Evolutionary conservation across 2,113 vertebrate genomes (phyloP).

Genomic region (Formicarius rufipectus): DNA sequence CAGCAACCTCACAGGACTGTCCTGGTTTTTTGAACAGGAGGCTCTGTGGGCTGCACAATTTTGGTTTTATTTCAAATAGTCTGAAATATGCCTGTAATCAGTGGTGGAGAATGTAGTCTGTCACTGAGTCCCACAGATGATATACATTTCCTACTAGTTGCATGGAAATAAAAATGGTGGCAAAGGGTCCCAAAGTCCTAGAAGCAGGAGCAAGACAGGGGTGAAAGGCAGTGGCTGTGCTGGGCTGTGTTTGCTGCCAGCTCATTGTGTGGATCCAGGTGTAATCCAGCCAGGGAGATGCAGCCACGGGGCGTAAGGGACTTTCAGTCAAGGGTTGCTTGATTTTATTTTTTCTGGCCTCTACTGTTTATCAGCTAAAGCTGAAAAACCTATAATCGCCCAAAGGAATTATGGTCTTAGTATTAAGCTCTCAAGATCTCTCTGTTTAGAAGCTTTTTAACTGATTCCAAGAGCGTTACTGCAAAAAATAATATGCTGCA

Average conservation of each 20-base stretch:
- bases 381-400: neutral
- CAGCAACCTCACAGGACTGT: neutral
- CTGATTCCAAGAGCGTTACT: neutral
- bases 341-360: neutral
- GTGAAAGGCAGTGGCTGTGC: too few relatives aligned
- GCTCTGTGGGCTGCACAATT: neutral
- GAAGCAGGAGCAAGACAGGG: neutral
- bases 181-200: neutral
- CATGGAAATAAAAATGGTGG: neutral
- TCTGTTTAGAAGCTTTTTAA: neutral
- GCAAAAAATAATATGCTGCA: neutral
- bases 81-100: neutral
- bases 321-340: neutral
- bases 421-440: neutral
- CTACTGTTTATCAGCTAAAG: neutral
- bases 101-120: neutral
- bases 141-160: neutral
- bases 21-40: rapidly evolving
- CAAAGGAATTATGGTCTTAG: neutral
- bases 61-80: neutral
- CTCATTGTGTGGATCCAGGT: neutral
- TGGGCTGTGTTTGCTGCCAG: neutral
- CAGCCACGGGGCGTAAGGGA: rapidly evolving
- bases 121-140: too few relatives aligned
- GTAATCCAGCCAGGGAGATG: neutral